These are phyloP conservation scores for Tenthredo mesomela DNA, from an alignment of 2,888 invertebrate genomes.

Conservation along the genomic window DNA sequence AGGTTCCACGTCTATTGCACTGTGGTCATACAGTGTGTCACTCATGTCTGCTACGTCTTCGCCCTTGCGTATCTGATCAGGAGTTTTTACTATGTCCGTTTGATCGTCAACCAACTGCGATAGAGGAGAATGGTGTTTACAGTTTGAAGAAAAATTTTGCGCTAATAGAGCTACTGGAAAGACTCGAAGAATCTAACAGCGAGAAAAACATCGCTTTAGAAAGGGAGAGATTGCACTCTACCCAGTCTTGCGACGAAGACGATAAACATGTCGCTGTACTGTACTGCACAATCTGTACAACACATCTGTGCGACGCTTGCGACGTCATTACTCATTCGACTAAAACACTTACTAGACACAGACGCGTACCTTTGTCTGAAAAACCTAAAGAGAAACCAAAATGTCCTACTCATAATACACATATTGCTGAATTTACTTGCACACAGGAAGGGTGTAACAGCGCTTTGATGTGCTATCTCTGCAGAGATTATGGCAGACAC, in stretches of 20 bases:
- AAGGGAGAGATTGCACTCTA: conserved; percentile 69
- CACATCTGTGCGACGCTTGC: conserved; percentile 80
- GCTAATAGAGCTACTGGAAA: conserved; percentile 80
- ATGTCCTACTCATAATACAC: conserved; percentile 80
- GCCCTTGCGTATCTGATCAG: conserved; percentile 65
- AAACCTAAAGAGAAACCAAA: conserved; percentile 80
- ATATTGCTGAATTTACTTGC: conserved; percentile 81
- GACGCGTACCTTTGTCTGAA: conserved; percentile 80
- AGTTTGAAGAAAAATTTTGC: conserved; percentile 82
- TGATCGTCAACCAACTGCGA: conserved; percentile 80
- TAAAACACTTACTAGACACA: conserved; percentile 79
- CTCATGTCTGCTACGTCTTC: conserved; percentile 79
- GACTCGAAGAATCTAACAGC: conserved; percentile 76
- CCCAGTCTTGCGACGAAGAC: conserved; percentile 80
- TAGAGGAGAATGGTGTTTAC: conserved; percentile 78
- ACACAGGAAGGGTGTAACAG: conserved; percentile 80
- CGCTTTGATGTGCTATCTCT: conserved; percentile 81
- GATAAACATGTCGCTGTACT: conserved; percentile 80
- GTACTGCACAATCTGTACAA: conserved; percentile 80
- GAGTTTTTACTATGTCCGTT: conserved; percentile 79
- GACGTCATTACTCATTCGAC: conserved; percentile 80
- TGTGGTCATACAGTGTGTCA: conserved; percentile 82
- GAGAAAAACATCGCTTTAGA: conserved; percentile 70
- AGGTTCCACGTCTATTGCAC: conserved; percentile 79
- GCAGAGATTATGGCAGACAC: conserved; percentile 81